Evolutionary conservation across 2,113 vertebrate genomes (phyloP).

Genomic region (Aythya baeri): DNA sequence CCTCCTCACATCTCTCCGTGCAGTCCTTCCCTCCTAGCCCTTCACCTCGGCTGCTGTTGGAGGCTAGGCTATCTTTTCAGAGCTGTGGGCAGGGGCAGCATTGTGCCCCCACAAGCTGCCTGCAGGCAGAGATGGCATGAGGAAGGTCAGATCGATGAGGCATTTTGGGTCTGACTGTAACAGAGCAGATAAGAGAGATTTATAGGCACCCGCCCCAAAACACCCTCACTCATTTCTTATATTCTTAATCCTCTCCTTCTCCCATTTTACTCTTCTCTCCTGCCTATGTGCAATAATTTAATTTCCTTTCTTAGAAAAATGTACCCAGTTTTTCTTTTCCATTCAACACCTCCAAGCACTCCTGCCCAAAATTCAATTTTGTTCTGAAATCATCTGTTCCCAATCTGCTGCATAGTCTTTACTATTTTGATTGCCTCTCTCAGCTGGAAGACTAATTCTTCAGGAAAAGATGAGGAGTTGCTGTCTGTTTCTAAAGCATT

Average conservation of each 20-base stretch:
- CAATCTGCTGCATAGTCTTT: background rate
- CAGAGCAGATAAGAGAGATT: background rate
- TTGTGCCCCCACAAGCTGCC: background rate
- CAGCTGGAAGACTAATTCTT: background rate
- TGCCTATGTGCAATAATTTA: background rate
- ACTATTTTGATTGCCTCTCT: background rate
- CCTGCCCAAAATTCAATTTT: background rate
- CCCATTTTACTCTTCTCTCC: background rate
- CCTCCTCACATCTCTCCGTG: background rate
- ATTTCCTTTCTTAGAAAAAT: background rate
- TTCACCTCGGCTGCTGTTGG: background rate
- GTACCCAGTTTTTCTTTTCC: constrained; percentile 13
- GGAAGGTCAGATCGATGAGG: background rate
- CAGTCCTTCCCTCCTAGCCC: background rate
- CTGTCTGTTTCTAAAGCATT: background rate
- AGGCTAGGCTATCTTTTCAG: background rate
- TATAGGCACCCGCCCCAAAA: fast-evolving
- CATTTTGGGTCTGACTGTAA: background rate
- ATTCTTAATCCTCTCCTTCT: background rate
- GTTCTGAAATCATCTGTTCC: background rate
- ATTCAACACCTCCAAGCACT: background rate
- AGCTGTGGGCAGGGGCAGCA: background rate
- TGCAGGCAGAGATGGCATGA: background rate
- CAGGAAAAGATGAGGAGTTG: background rate
- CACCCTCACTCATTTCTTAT: background rate